Percentiles rank a stretch among this genome's conserved stretches.
Evolutionary conservation across 1,140 invertebrate species (phyloP).

Genomic region (Cotesia vestalis): DNA sequence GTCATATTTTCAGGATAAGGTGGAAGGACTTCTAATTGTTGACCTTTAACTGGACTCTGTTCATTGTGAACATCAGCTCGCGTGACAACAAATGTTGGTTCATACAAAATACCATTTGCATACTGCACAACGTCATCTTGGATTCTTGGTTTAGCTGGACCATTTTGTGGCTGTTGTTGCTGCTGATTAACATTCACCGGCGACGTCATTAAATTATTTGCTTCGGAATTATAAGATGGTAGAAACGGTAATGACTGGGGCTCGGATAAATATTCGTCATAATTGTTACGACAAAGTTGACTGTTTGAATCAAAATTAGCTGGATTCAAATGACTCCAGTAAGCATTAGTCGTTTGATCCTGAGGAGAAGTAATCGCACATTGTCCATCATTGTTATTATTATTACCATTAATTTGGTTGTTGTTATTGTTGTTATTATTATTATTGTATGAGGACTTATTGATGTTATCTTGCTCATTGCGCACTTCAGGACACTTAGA

Average conservation of each 20-base stretch:
- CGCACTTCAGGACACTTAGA: conserved; percentile 74
- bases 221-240: conserved; percentile 65
- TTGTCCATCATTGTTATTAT: conserved; percentile 44
- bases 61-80: conserved; percentile 84
- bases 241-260: conserved; percentile 74
- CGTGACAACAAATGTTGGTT: conserved; percentile 72
- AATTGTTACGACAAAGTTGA: conserved; percentile 49
- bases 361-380: conserved; percentile 49
- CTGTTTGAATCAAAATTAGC: conserved; percentile 35
- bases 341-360: conserved; percentile 51
- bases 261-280: conserved; percentile 66
- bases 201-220: conserved; percentile 22
- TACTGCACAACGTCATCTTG: conserved; percentile 68
- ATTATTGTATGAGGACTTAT: conserved; percentile 65
- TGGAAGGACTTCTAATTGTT: conserved; percentile 50
- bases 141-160: conserved; percentile 52
- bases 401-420: no score
- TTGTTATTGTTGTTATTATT: no score
- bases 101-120: conserved; percentile 65
- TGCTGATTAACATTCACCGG: conserved; percentile 16
- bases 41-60: conserved; percentile 72
- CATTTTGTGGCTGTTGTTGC: conserved; percentile 45
- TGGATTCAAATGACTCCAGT: conserved; percentile 55
- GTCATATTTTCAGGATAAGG: conserved; percentile 58
- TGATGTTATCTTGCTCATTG: conserved; percentile 61